Evolutionary conservation across 2,888 invertebrate genomes (phyloP), one percentile per base, ranked within the genome.

Genomic region (Sympetrum striolatum): DNA sequence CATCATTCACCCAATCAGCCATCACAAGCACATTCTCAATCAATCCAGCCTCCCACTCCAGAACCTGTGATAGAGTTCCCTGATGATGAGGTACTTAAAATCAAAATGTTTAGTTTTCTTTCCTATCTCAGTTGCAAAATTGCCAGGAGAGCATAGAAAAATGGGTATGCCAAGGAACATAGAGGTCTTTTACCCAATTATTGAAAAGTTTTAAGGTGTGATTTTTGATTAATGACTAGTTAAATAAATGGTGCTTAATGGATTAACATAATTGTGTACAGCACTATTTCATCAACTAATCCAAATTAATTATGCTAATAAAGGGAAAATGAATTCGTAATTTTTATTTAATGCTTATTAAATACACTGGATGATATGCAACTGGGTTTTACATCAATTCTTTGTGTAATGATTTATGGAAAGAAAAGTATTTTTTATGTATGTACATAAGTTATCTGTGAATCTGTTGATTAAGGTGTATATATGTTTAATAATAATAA

Each of bases 1-100:
- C 91, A 95, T 94, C 93, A 95, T 94, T 93, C 96, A 95, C 94
- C 94, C 94, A 94, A 93, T 94, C 94, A 44, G 90, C 91, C 90
- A 82, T 31, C 86, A 81, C 90, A 58, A 79, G 90, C 90, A 82
- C 90, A 81, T 82, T 91, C 90, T 81, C 91, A 90, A 90, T 82
- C 86, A 73, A 94, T 95, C 93, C 94, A 95, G 93, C 95, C 96
- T 92, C 96, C 96, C 93, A 96, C 96, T 94, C 96, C 96, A 92
- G 95, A 96, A 94, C 96, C 97, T 92, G 96, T 98, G 94, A 95
- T 98, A 93, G 98, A 98, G 95, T 98, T 97, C 94, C 98, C 98
- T 93, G 97, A 97, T 93, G 98, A 97, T 94, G 98, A 98, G 95
- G 97, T 97, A 95, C 95, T 95, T 93, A 95, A 94, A 93, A 94